A percentile compares a stretch with the other conserved stretches of the same genome.
Conservation (phyloP, 2,888 invertebrate species). For the Lymantria monacha region DNA sequence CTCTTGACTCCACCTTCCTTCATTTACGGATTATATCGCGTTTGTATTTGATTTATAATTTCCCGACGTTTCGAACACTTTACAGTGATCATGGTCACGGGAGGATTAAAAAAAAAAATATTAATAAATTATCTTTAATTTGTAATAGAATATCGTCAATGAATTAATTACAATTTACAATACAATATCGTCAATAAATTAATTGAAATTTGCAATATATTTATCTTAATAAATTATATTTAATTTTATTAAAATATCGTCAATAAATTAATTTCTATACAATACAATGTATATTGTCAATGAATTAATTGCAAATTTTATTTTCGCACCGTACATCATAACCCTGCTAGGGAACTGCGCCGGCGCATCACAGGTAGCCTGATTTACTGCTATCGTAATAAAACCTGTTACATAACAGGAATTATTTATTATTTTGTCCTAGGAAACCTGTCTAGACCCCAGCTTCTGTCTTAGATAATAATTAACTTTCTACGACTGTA, state of each 20-base stretch:
- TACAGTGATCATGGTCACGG: no score
- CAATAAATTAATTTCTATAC: no score
- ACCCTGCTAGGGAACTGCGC: conserved; percentile 54
- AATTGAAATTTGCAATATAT: no score
- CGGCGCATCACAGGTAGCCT: conserved; percentile 71
- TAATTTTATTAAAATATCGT: no score
- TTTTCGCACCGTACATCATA: conserved; percentile 50
- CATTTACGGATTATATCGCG: no score
- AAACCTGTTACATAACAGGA: conserved; percentile 79
- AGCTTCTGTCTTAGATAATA: conserved; percentile 74
- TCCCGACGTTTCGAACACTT: no score
- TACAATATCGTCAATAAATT: conserved; percentile 5
- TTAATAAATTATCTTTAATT: no score
- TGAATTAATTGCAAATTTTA: conserved; percentile 14
- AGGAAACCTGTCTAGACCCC: conserved; percentile 57
- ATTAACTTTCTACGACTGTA: conserved; percentile 61
- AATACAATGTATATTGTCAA: background rate
- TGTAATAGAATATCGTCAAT: no score
- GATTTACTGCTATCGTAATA: conserved; percentile 78
- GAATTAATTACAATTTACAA: conserved; percentile 6
- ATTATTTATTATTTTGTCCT: conserved; percentile 79
- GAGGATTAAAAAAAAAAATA: no score
- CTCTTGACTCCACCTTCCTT: no score
- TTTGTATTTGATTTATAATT: no score
- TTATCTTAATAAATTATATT: no score